Percentiles rank a stretch among this genome's conserved stretches.
These are phyloP conservation scores for Clunio marinus DNA, from an alignment of 2,888 invertebrate genomes.

Conservation along the genomic window DNA sequence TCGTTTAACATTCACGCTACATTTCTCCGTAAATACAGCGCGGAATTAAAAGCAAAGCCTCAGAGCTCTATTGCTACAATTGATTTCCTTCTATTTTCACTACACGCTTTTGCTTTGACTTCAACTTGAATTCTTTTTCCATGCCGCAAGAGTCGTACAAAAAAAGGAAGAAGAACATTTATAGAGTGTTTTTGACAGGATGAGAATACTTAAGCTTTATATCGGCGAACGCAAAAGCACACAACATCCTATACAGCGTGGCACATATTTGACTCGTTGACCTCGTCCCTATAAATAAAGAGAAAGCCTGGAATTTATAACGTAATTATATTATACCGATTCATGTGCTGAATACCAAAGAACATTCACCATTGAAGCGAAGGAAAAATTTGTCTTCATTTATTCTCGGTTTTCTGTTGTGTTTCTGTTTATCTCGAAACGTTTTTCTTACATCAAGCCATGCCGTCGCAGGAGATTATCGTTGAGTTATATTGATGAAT, in stretches of 20 bases:
- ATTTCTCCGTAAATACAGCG: too few relatives aligned
- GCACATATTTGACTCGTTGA: background rate
- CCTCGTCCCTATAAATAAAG: background rate
- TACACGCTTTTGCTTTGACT: background rate
- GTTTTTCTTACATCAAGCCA: too few relatives aligned
- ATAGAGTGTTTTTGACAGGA: constrained; percentile 28
- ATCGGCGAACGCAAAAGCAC: background rate
- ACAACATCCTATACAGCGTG: background rate
- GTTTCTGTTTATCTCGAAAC: background rate
- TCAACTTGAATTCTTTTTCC: background rate
- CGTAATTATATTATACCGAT: constrained; percentile 36
- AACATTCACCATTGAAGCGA: background rate
- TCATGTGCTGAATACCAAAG: constrained; percentile 32
- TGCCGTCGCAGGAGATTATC: too few relatives aligned
- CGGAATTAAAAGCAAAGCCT: constrained; percentile 8
- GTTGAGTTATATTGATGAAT: too few relatives aligned
- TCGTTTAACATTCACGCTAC: background rate
- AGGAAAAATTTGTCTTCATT: background rate
- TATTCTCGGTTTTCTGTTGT: background rate
- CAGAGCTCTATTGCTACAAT: background rate
- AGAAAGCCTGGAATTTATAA: constrained; percentile 14
- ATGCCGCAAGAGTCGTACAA: background rate
- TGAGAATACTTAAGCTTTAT: background rate
- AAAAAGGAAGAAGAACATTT: constrained; percentile 3
- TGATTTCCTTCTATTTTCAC: background rate